These are phyloP conservation scores for Lepus townsendii DNA, from an alignment of 2,797 vertebrate species.

Conservation along the genomic window DNA sequence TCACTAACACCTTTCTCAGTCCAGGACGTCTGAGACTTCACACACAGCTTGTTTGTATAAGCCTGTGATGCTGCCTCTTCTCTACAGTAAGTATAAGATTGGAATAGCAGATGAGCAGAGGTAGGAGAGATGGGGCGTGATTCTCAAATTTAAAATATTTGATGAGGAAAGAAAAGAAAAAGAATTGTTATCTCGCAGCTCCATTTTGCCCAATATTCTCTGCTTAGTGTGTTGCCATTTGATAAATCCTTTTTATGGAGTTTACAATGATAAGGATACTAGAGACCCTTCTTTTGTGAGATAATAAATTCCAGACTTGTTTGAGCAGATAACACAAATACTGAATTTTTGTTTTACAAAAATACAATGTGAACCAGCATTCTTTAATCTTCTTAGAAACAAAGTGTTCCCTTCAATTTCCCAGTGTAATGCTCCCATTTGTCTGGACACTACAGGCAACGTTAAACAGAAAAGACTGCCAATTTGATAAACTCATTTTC, in stretches of 20 bases:
- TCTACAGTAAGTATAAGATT: background rate
- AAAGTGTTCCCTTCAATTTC: background rate
- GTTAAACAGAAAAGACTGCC: background rate
- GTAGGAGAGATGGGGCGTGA: background rate
- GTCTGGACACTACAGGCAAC: background rate
- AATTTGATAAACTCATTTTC: background rate
- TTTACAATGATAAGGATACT: background rate
- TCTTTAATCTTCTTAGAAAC: background rate
- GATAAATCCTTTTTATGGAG: background rate
- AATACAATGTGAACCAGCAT: background rate
- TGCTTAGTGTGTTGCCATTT: background rate
- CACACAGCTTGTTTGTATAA: background rate
- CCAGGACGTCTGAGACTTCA: background rate
- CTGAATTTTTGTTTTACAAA: background rate
- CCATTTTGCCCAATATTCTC: background rate
- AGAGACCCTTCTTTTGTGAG: background rate
- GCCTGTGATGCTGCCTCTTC: background rate
- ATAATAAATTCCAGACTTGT: background rate
- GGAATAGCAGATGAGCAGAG: background rate
- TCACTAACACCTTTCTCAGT: background rate
- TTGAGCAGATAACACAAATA: background rate
- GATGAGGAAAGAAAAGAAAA: background rate
- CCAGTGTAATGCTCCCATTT: background rate
- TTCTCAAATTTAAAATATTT: background rate
- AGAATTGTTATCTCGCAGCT: background rate